Evolutionary conservation across 2,888 invertebrate species (phyloP), one percentile per base, ranked within the genome.

Genomic region (Bombyx huttoni): DNA sequence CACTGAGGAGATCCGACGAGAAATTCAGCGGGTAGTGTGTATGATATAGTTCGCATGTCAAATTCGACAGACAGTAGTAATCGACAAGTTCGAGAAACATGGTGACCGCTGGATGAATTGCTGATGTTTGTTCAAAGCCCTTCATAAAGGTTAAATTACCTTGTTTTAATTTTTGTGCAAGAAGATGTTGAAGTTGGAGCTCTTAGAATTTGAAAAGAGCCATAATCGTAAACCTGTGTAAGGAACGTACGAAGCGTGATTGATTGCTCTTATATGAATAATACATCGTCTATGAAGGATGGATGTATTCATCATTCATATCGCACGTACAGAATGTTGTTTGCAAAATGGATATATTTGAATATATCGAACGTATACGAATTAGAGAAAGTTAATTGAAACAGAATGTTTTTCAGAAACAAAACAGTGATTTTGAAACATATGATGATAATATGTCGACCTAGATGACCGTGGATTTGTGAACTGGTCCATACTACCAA

Each of bases 181-280:
- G 5, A 24, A 24, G 24, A 5, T 24, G 24, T 24, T 24, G 24
- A 24, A 24, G 1, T 24, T 24, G 24, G 5, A 24, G 12, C 12
- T 45, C 33, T 50, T 40, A 24, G n/a, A 59, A 65, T 66, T 72
- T 72, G 67, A 64, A 68, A 68, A 67, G 63, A 60, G 65, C 66
- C 70, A 72, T 73, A 67, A 73, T 73, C 67, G 64, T 59, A 63
- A 68, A 67, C 68, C 70, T 68, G 59, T 58, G 54, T 63, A 64
- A 68, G 40, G 24, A 24, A 65, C 58, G 67, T 65, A 65, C 66
- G 67, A 65, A 58, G 74, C 67, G 67, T 75, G 77, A 78, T 79
- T 78, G 78, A 78, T 79, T 68, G 73, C 69, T 59, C 54, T 55
- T 58, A 59, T 66, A 75, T 79, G 78, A 79, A 78, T 78, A 78